Evolutionary conservation across 2,888 invertebrate species (phyloP).

Genomic region (Pyrgus malvae): DNA sequence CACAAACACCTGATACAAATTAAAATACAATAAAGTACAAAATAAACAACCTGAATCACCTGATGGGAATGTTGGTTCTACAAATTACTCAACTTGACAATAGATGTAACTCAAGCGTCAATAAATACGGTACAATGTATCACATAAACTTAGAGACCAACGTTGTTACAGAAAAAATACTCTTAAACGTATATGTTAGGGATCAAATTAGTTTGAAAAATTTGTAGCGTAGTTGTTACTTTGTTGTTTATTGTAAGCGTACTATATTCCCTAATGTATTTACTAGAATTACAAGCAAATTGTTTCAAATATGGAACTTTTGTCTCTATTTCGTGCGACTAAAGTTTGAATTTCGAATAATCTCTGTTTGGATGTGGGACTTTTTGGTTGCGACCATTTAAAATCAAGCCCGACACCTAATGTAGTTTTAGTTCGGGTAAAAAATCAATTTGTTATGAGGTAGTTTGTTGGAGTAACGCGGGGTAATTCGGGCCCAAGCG

Average conservation of each 20-base stretch:
- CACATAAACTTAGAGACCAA: background rate
- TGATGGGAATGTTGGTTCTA: constrained; percentile 21
- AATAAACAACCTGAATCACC: constrained; percentile 19
- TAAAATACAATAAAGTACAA: no score
- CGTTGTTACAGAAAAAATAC: background rate
- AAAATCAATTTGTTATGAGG: constrained; percentile 65
- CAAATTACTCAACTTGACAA: constrained; percentile 24
- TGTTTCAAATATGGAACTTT: background rate
- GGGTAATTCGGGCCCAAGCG: constrained; percentile 64
- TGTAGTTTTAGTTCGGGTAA: constrained; percentile 21
- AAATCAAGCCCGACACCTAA: constrained; percentile 15
- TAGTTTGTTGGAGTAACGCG: constrained; percentile 44
- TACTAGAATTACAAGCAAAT: background rate
- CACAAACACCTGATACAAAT: no score
- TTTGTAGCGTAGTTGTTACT: background rate
- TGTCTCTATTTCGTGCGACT: background rate
- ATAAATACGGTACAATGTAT: constrained; percentile 11
- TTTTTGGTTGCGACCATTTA: background rate
- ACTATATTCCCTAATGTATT: constrained; percentile 3
- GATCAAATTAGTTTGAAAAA: background rate
- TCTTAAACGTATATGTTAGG: background rate
- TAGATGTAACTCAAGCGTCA: constrained; percentile 25
- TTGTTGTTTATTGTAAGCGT: background rate
- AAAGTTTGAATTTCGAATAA: background rate
- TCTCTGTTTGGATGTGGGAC: background rate